These are phyloP conservation scores for Stomatorhinus ivindoensis DNA, from an alignment of 2,113 vertebrate genomes.

Conservation along the genomic window DNA sequence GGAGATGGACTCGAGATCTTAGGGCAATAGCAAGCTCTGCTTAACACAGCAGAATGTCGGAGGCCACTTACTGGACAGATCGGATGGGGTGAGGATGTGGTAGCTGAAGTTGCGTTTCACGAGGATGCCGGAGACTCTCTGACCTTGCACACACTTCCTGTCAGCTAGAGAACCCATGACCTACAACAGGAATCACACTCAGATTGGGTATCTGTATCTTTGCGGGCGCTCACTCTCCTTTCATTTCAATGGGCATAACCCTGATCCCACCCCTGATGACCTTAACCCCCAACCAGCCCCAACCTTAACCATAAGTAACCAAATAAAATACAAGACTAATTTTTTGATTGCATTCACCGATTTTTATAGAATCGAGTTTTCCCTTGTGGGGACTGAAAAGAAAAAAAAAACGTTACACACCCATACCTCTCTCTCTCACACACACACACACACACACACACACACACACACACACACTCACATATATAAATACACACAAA, in stretches of 20 bases:
- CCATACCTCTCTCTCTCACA: background rate
- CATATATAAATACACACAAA: background rate
- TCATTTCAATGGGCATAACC: background rate
- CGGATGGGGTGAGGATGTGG: conserved; percentile 88
- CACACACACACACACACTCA: too few relatives aligned
- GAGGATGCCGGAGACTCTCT: conserved; percentile 90
- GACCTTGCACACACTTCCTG: conserved; percentile 83
- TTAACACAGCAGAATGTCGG: background rate
- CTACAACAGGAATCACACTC: conserved; percentile 51
- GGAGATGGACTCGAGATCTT: background rate
- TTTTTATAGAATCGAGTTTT: background rate
- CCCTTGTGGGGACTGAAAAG: background rate
- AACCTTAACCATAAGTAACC: background rate
- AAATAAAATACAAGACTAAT: background rate
- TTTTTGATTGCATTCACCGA: background rate
- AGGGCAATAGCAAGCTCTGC: background rate
- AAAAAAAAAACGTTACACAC: background rate
- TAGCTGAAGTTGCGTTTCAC: conserved; percentile 97
- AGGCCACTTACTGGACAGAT: conserved; percentile 78
- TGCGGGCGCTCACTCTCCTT: background rate
- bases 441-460: too few relatives aligned
- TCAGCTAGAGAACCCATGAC: conserved; percentile 94
- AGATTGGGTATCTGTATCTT: background rate
- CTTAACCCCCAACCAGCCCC: background rate
- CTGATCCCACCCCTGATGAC: background rate